Base-by-base conservation (phyloP, 2,888 invertebrate genomes). In the Embidobia sp. region DNA sequence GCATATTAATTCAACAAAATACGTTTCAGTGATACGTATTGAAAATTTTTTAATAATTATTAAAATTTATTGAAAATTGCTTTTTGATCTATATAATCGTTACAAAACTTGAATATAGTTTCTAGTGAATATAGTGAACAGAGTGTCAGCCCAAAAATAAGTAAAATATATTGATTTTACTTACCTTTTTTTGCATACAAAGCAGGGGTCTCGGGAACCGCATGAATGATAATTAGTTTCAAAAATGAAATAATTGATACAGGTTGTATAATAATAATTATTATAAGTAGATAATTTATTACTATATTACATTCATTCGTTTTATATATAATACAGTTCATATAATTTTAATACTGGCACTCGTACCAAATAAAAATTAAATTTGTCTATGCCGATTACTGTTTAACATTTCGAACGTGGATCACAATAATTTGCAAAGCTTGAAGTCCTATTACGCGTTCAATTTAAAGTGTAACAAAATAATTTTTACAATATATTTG, bases 321-420 rank as follows among this genome's bases (percentile, higher is more conserved):
- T 70, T 72, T 29, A 40, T 72, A 72, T 72, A 77, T 77, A 77
- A 77, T 77, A 77, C 77, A 77, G 37, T 66, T 72, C 46, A 22
- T 72, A 55, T 67, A 77, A 77, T 77, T 77, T 72, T 77, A 77
- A 77, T 77, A 77, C 77, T 77, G 77, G 77, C 72, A 77, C 77
- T 63, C 63, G 42, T 67, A 77, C 77, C 77, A 72, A 75, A 75
- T 46, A 55, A 72, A 49, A 64, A 46, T 46, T 27, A 51, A 13
- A 33, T 57, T 33, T 67, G 33, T 37, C 8, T 42, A 46, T 59
- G 19, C 53, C 70, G 51, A 76, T 76, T 63, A 37, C 19, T 18
- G 11, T 33, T 51, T 11, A 37, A 16, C 13, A 2, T n/a, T n/a
- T n/a, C 40, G 46, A 53, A 33, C 19, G 29, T 44, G 46, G 31